phyloP scores from a whole-genome alignment of 1,140 invertebrate species.

The Episyrphus balteatus region DNA sequence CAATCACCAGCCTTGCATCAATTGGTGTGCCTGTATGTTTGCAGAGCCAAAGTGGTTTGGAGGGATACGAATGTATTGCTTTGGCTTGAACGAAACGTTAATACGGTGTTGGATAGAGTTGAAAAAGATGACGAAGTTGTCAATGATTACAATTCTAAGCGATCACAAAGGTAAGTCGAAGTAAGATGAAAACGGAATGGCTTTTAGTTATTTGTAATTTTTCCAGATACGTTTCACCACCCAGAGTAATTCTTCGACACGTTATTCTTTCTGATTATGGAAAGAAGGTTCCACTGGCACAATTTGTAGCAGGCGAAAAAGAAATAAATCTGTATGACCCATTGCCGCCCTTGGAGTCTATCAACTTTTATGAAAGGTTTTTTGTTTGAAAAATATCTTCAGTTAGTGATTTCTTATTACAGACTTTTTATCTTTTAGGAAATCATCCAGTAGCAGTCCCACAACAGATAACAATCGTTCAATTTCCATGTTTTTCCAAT shows the following conservation, averaged over 20 bases:
- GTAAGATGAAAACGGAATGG: constrained; percentile 43
- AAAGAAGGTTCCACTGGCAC: constrained; percentile 40
- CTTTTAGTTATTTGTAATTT: too few relatives aligned
- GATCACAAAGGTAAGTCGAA: constrained; percentile 36
- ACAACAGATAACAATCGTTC: constrained; percentile 25
- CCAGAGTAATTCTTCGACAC: constrained; percentile 64
- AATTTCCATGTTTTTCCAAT: constrained; percentile 53
- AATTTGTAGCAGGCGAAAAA: constrained; percentile 32
- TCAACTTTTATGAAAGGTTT: constrained; percentile 52
- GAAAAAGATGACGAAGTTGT: constrained; percentile 54
- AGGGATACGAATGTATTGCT: constrained; percentile 61
- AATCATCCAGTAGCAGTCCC: constrained; percentile 39
- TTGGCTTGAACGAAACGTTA: constrained; percentile 67
- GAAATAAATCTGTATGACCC: constrained; percentile 71
- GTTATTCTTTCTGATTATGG: constrained; percentile 72
- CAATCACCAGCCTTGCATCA: constrained; percentile 55
- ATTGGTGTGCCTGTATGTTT: constrained; percentile 61
- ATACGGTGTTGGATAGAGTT: constrained; percentile 51
- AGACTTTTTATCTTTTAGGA: constrained; percentile 13
- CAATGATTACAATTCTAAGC: constrained; percentile 49
- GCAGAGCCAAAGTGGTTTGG: constrained; percentile 65
- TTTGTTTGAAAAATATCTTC: neutral
- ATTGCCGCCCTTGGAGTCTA: constrained; percentile 63
- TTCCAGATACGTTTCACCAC: constrained; percentile 39
- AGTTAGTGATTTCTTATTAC: neutral